These are phyloP conservation scores for Drosophila barbarae DNA, from an alignment of 2,888 invertebrate species.

Conservation along the genomic window DNA sequence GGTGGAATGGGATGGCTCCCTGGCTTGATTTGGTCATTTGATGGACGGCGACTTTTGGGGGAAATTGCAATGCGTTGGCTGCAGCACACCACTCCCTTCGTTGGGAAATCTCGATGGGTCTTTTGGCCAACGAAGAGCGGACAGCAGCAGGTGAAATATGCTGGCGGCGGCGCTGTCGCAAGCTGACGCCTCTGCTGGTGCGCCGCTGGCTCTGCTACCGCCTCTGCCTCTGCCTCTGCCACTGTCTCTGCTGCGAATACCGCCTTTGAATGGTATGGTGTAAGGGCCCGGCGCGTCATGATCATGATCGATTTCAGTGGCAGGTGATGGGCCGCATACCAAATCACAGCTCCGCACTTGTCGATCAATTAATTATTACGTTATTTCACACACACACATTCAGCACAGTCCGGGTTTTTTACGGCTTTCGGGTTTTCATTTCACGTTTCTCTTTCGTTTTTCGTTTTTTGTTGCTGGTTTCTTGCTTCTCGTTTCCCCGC, in stretches of 20 bases:
- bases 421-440: constrained; percentile 44
- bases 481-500: constrained; percentile 35
- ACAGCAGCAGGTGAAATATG: constrained; percentile 63
- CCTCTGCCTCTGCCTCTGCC: not conserved
- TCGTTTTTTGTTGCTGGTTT: constrained; percentile 39
- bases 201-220: constrained; percentile 18
- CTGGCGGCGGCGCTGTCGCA: constrained; percentile 28
- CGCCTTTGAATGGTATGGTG: constrained; percentile 41
- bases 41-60: constrained; percentile 28
- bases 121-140: constrained; percentile 14
- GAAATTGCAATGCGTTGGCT: constrained; percentile 42
- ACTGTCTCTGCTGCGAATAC: constrained; percentile 10
- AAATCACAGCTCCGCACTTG: constrained; percentile 68
- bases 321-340: constrained; percentile 61
- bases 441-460: constrained; percentile 48
- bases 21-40: constrained; percentile 13
- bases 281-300: constrained; percentile 51
- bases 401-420: constrained; percentile 53
- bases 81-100: constrained; percentile 16
- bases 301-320: constrained; percentile 61
- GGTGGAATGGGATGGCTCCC: constrained; percentile 23
- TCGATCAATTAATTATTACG: constrained; percentile 73
- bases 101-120: constrained; percentile 13
- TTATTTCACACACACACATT: constrained; percentile 51
- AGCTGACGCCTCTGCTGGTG: constrained; percentile 43